These are phyloP conservation scores for Lagodon rhomboides DNA, from an alignment of 2,797 vertebrate genomes.

Conservation along the genomic window DNA sequence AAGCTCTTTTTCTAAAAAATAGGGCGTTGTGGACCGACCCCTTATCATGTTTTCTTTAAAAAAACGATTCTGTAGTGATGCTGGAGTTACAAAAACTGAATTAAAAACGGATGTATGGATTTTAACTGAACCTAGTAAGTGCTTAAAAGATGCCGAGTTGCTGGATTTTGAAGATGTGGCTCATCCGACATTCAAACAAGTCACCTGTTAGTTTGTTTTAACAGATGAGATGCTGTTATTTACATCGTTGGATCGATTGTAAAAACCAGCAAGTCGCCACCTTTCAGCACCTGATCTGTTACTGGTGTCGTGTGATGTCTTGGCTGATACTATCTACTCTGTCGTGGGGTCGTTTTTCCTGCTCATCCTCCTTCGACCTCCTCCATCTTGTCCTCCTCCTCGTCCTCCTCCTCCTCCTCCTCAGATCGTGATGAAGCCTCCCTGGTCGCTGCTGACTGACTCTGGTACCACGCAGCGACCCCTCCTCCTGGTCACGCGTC, in stretches of 20 bases:
- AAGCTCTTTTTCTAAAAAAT: too few relatives aligned
- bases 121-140: conserved; percentile 17
- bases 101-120: conserved; percentile 1
- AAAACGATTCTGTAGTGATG: background rate
- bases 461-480: conserved; percentile 97
- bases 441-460: conserved; percentile 89
- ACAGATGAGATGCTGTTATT: conserved; percentile 6
- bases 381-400: conserved; percentile 59
- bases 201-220: conserved; percentile 2
- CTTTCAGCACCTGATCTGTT: conserved; percentile 42
- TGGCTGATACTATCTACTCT: conserved; percentile 32
- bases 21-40: background rate
- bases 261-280: conserved; percentile 24
- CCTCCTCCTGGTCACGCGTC: conserved; percentile 93
- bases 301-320: conserved; percentile 30
- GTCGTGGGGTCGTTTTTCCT: conserved; percentile 21
- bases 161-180: conserved; percentile 11
- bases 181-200: conserved; percentile 28
- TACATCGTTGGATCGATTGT: background rate
- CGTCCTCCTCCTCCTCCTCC: conserved; percentile 41
- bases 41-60: background rate
- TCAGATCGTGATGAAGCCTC: conserved; percentile 96
- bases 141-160: conserved; percentile 40
- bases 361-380: too few relatives aligned
- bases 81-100: conserved; percentile 12